phyloP scores from a whole-genome alignment of 2,797 vertebrate genomes.

The Dromococcyx pavoninus region DNA sequence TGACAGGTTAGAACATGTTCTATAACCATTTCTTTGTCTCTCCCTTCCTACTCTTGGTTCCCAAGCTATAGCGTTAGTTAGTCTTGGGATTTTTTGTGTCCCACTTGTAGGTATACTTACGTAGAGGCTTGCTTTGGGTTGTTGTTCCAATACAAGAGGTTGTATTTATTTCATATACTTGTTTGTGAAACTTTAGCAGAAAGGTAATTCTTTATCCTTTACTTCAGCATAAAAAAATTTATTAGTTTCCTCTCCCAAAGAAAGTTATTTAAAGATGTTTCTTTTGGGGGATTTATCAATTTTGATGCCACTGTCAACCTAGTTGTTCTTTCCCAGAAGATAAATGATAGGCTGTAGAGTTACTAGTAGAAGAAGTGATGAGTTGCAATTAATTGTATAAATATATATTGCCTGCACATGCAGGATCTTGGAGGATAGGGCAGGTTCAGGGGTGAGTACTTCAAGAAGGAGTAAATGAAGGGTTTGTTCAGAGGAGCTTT shows the following conservation, averaged over 20 bases:
- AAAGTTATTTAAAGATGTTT: neutral
- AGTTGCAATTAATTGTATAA: conserved; percentile 1
- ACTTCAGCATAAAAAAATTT: neutral
- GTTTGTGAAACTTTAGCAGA: neutral
- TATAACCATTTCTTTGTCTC: too few species aligned
- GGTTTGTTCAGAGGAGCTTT: neutral
- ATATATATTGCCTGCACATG: neutral
- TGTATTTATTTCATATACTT: neutral
- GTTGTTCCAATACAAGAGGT: neutral
- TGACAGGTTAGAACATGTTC: too few species aligned
- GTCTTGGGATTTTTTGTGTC: too few species aligned
- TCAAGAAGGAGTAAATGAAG: neutral
- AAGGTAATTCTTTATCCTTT: neutral
- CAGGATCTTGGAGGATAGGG: neutral
- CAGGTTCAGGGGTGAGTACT: neutral
- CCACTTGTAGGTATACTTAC: neutral
- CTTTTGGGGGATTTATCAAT: neutral
- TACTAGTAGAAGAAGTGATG: neutral
- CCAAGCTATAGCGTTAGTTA: too few species aligned
- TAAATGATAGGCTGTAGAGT: neutral
- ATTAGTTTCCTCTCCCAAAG: neutral
- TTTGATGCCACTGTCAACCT: neutral
- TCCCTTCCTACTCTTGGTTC: too few species aligned
- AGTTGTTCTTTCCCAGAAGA: neutral
- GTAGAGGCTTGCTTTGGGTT: neutral